Evolutionary conservation across 2,797 vertebrate species (phyloP), one percentile per base, ranked within the genome.

Genomic region (Acanthurus leucopareius): DNA sequence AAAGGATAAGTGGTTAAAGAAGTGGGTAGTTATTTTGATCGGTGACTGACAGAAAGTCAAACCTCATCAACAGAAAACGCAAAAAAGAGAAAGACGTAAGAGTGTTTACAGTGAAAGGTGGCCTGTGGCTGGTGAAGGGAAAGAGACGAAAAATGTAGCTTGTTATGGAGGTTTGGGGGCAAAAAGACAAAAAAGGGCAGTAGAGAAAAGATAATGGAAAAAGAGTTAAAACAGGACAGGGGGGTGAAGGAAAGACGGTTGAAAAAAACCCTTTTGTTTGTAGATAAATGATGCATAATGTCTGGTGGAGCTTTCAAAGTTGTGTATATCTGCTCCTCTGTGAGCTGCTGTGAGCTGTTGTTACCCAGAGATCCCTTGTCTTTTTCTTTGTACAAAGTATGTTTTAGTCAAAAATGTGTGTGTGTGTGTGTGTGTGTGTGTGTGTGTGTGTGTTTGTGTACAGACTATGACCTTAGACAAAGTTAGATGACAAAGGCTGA

Each of bases 391-490:
- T 17, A 10, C 15, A 53, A 51, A 69, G 13, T 32, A 56, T 19
- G 6, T 42, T 69, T 10, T 52, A 8, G 15, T 10, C 10, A 48
- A 17, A n/a, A 28, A 28, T 40, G 28, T 60, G 11, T 45, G 40
- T 7, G 40, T 42, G 42, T 62, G 20, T 25, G 59, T 44, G 38
- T 13, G 58, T 61, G 10, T 28, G 22, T 48, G 20, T 19, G 40
- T 7, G 40, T 42, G 42, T 62, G 20, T 25, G 59, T 44, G 38
- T 13, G 58, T 61, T 19, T 28, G 22, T 48, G 20, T 19, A 17
- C 28, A 47, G 20, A 25, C 52, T 49, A 52, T 84, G 60, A 66
- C 70, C 63, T 73, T 14, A 52, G 40, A 71, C 70, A 71, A 79
- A 69, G 75, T 79, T 14, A 73, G 52, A 57, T 35, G 6, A 45